Conservation (phyloP, 2,797 vertebrate genomes). For the Takifugu rubripes region DNA sequence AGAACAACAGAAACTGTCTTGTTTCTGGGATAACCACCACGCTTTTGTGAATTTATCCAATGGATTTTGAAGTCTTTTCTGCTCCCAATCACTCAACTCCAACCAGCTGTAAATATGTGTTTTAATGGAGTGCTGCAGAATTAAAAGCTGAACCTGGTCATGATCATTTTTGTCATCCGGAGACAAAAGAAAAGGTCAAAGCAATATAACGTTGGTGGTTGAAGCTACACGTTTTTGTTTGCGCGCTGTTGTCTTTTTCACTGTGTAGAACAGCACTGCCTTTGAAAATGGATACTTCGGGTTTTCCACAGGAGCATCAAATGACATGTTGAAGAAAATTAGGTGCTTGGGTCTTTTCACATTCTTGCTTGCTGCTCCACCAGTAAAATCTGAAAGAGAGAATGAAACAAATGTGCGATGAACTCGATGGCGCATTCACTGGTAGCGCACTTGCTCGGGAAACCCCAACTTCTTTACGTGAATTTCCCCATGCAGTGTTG, state of each 20-base stretch:
- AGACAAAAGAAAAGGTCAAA: no score
- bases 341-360: background rate
- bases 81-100: no score
- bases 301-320: background rate
- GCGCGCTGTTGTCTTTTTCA: no score
- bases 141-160: no score
- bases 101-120: background rate
- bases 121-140: constrained; percentile 13
- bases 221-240: no score
- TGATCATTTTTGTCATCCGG: no score
- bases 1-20: background rate
- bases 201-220: no score
- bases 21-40: no score
- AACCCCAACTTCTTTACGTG: constrained; percentile 41
- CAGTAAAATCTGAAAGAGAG: background rate
- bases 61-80: no score
- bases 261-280: background rate
- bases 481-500: constrained; percentile 43
- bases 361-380: background rate
- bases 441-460: constrained; percentile 47
- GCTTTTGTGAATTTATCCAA: no score
- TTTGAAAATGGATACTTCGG: background rate
- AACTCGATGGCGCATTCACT: constrained; percentile 22
- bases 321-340: background rate
- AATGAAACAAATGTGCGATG: constrained; percentile 8